Conservation (phyloP, 1,140 invertebrate genomes). For the Spodoptera frugiperda region DNA sequence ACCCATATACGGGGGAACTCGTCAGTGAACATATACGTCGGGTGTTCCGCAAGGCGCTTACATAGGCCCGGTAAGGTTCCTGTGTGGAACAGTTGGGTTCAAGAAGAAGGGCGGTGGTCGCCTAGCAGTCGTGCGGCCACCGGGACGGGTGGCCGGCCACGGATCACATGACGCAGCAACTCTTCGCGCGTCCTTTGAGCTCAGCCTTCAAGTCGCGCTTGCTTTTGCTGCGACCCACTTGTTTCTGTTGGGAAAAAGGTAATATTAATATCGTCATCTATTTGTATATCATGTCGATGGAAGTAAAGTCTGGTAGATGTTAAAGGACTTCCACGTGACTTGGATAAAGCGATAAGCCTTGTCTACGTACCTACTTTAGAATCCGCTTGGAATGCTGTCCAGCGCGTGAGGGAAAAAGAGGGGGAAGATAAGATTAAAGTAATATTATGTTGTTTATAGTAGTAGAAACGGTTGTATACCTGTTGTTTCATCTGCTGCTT, state of each 20-base stretch:
- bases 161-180: constrained; percentile 87
- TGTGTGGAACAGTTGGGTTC: constrained; percentile 52
- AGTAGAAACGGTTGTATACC: constrained; percentile 57
- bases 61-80: constrained; percentile 61
- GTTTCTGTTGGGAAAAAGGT: constrained; percentile 66
- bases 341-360: constrained; percentile 23
- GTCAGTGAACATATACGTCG: constrained; percentile 33
- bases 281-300: not conserved
- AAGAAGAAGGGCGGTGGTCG: constrained; percentile 68
- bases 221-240: constrained; percentile 86
- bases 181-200: constrained; percentile 86
- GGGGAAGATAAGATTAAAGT: constrained; percentile 32
- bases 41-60: constrained; percentile 64
- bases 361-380: constrained; percentile 41
- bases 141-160: constrained; percentile 84
- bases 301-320: not conserved
- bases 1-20: constrained; percentile 16
- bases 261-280: not conserved
- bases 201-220: constrained; percentile 87
- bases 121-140: constrained; percentile 84
- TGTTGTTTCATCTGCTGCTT: constrained; percentile 86
- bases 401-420: constrained; percentile 34
- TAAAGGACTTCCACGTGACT: constrained; percentile 5
- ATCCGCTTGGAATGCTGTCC: constrained; percentile 40
- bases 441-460: constrained; percentile 33